Base-by-base conservation (phyloP, 2,113 vertebrate genomes). In the Chionomys nivalis region DNA sequence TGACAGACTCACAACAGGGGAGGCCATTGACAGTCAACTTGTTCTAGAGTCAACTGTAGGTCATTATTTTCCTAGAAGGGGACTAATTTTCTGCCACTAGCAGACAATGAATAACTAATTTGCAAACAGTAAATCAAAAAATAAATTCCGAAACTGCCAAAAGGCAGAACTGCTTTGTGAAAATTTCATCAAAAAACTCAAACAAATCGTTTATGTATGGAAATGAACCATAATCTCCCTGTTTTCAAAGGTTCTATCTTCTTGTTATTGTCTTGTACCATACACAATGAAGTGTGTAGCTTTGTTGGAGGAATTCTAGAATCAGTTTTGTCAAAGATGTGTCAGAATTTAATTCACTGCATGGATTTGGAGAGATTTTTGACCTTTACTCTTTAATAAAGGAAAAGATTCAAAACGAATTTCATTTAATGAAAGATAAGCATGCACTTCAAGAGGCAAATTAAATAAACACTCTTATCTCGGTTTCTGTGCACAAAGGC, bases 341-440 rank as follows among this genome's bases (percentile, higher is more conserved):
- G 75, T 72, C 58, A 36, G 17, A 36, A 86, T 89, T 89, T 81
- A 70, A 96, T 91, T 93, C 79, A 58, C 86, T 95, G 23, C 83
- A 96, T 76, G 75, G 63, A 96, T 90, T 95, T 82, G 24, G 36
- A 26, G 73, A 73, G 78, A 47, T 90, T 94, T 73, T 96, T 68
- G 63, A 42, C 61, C 36, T 83, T 93, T 93, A 3, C 16, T 94
- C 36, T 91, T 96, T 77, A 89, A 85, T 47, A 89, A 9, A 91
- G 63, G 66, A 24, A 90, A 93, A 77, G 14, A 83, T 86, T 91
- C 78, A 65, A 91, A 93, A 70, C 36, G 19, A 87, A 36, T 89
- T 92, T 96, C 42, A 91, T 86, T 96, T 65, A 63, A 11, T 70
- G 42, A 52, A 96, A 92, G 14, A 79, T 49, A 55, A 78, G 36